Evolutionary conservation across 1,140 invertebrate genomes (phyloP), one percentile per base, ranked within the genome.

Genomic region (Bombus ignitus): DNA sequence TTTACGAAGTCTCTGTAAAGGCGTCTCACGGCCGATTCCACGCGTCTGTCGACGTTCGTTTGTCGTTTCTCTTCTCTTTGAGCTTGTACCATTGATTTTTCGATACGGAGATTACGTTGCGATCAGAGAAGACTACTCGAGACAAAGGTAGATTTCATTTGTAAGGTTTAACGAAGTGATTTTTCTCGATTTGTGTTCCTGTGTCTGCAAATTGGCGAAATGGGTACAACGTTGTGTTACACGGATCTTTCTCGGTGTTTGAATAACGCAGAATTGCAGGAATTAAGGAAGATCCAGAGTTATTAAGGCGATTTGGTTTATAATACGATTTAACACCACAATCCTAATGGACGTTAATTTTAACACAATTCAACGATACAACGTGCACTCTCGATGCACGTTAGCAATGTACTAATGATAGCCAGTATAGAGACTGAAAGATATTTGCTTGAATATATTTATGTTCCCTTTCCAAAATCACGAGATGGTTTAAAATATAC

Each of bases 1-100:
- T 81, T 85, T 85, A 85, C 71, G 47, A 85, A 74, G 65, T 66
- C 57, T 13, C 44, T 32, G 44, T 22, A 57, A 71, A 78, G 44
- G 44, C 37, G 37, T 39, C 44, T 6, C 35, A 13, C n/a, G 25
- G 18, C 62, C 42, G 9, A 44, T 73, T 73, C 42, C 39, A 71
- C 39, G 12, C 32, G 53, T 5, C 35, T 12, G 42, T 25, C 37
- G 25, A 62, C 28, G 15, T 22, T 44, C 22, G 22, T 47, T 13
- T 25, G 10, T 75, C 39, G 15, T 32, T 59, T 13, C 47, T 25
- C 9, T 42, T 13, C 22, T 70, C 66, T 44, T 70, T 44, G 35
- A 44, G 37, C 28, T 44, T 57, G n/a, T n/a, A 15, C 22, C 22
- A 53, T 57, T 66, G 68, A 78, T 78, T 80, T 89, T 86, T 81